A percentile compares a stretch with the other conserved stretches of the same genome.
These are phyloP conservation scores for Chaetoderma sp. DNA, from an alignment of 2,888 invertebrate species.

Conservation along the genomic window DNA sequence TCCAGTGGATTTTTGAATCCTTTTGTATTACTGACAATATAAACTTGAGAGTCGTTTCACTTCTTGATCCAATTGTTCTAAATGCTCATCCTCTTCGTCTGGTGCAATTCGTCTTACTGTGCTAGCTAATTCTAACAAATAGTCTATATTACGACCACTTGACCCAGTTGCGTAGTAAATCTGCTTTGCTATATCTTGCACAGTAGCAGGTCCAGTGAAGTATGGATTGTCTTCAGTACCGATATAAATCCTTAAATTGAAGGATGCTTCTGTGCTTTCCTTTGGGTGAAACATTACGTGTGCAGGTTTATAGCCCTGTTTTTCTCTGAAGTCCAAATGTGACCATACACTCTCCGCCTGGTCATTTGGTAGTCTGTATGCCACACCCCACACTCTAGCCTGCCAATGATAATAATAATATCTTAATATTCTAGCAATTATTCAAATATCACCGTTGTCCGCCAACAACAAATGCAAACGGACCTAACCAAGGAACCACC, in stretches of 20 bases:
- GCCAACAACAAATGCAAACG: too few species aligned
- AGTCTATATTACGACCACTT: slow-evolving; percentile 92
- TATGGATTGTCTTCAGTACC: slow-evolving; percentile 85
- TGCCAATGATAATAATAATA: background rate
- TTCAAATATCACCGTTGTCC: background rate
- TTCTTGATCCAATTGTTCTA: slow-evolving; percentile 79
- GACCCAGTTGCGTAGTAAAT: slow-evolving; percentile 80
- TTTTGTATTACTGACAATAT: too few species aligned
- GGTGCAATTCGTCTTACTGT: slow-evolving; percentile 82
- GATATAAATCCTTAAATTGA: slow-evolving; percentile 83
- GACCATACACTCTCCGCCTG: slow-evolving; percentile 78
- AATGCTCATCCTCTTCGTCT: slow-evolving; percentile 80
- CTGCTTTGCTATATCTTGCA: slow-evolving; percentile 84
- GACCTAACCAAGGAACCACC: too few species aligned
- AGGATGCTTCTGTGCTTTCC: slow-evolving; percentile 70
- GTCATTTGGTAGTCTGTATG: slow-evolving; percentile 83
- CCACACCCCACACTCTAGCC: slow-evolving; percentile 85
- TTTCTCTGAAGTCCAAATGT: slow-evolving; percentile 91
- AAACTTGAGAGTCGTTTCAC: too few species aligned
- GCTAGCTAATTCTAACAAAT: slow-evolving; percentile 85
- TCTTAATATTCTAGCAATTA: background rate
- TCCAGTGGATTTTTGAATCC: too few species aligned
- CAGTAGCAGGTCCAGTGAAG: slow-evolving; percentile 81
- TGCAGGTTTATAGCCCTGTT: slow-evolving; percentile 87
- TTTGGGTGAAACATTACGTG: slow-evolving; percentile 80